Percentiles rank a stretch among this genome's conserved stretches.
These are phyloP conservation scores for Conomelus anceps DNA, from an alignment of 2,888 invertebrate species.

Conservation along the genomic window DNA sequence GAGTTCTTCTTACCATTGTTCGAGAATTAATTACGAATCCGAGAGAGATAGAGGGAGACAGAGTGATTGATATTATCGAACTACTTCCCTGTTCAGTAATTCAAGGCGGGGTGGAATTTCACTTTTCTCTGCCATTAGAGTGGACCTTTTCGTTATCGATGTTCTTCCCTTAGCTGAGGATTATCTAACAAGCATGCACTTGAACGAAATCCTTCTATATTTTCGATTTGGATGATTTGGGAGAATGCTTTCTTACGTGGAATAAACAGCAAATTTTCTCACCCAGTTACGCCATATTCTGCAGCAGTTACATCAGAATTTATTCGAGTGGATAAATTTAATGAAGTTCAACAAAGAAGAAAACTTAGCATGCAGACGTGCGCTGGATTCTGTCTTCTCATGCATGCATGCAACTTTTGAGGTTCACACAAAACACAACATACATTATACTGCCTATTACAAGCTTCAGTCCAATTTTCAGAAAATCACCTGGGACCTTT, in stretches of 20 bases:
- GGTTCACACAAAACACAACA: neutral
- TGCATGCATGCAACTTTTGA: neutral
- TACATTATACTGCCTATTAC: no score
- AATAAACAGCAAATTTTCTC: neutral
- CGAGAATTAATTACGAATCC: neutral
- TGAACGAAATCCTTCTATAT: neutral
- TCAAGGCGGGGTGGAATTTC: neutral
- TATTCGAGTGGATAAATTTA: neutral
- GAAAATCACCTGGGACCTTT: neutral
- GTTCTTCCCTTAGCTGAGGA: neutral
- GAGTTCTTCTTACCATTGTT: neutral
- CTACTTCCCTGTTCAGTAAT: neutral
- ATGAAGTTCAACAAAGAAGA: neutral
- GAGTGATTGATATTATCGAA: neutral
- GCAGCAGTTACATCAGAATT: neutral
- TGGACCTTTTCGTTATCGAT: neutral
- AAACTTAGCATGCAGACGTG: neutral
- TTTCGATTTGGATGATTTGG: neutral
- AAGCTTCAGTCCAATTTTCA: neutral
- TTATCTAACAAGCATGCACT: neutral
- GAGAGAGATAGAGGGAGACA: neutral
- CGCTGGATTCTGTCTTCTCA: neutral
- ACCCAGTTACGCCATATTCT: neutral
- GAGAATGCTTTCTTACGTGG: neutral
- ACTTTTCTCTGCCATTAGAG: neutral